Evolutionary conservation across 2,888 invertebrate genomes (phyloP), one percentile per base, ranked within the genome.

Genomic region (Diachrysia chrysitis): DNA sequence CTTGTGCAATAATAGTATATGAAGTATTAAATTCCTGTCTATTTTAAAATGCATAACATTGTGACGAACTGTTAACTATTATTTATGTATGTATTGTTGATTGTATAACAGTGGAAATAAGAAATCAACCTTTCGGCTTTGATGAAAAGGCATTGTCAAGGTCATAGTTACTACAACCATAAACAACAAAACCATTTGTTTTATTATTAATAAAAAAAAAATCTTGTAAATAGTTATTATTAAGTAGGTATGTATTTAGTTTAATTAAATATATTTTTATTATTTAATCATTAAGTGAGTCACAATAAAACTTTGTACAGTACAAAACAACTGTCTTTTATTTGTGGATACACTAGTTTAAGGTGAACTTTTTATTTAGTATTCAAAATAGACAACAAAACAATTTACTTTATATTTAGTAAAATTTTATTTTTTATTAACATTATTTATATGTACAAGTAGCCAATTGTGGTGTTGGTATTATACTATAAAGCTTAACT

Each of bases 181-280:
- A 2, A 19, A 21, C 19, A 19, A 48, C 14, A 1, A 42, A 37
- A 0, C 54, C 25, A 2, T 25, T 46, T 17, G 10, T 4, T 29
- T 1, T 6, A 32, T 54, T 54, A 16, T 25, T 25, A 25, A 14
- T 6, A 54, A 32, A 10, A 14, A 1, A 37, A 54, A 53, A 53
- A 1, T 10, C 57, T 71, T 79, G 77, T 79, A 74, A 67, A 74
- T n/a, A n/a, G n/a, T n/a, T n/a, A n/a, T n/a, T n/a, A n/a, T n/a
- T n/a, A n/a, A n/a, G n/a, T 79, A 71, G 16, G 32, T 35, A 69
- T 56, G 59, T 67, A 35, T 64, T 48, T 60, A 66, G 64, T 42
- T 60, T 65, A n/a, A n/a, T 53, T 63, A 32, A 65, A 54, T 48
- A 17, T 54, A 65, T 51, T 57, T 56, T 48, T 25, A 29, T 67